Evolutionary conservation across 2,888 invertebrate genomes (phyloP).

Genomic region (Rhingia rostrata): DNA sequence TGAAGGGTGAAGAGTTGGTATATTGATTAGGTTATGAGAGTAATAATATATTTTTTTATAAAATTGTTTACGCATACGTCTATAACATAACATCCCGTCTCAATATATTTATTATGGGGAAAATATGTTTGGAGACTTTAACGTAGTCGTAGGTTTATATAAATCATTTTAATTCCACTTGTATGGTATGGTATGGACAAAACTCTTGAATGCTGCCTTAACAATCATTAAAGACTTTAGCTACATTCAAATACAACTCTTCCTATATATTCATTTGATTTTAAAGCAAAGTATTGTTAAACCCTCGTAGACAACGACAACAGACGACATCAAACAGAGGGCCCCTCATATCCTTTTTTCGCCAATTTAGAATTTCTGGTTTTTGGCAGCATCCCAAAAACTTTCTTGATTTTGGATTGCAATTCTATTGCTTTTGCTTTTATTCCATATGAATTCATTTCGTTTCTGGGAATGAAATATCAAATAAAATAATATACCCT

Average conservation of each 20-base stretch:
- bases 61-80: too few species aligned
- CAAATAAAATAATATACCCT: slow-evolving; percentile 44
- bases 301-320: slow-evolving; percentile 1
- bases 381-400: slow-evolving; percentile 53
- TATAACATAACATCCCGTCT: too few species aligned
- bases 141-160: too few species aligned
- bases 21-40: not conserved
- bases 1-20: not conserved
- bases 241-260: not conserved
- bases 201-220: not conserved
- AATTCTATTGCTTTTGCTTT: slow-evolving; percentile 30
- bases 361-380: slow-evolving; percentile 52
- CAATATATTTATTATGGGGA: too few species aligned
- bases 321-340: slow-evolving; percentile 4
- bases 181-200: not conserved
- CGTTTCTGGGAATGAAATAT: slow-evolving; percentile 22
- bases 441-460: slow-evolving; percentile 47
- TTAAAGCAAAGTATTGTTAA: slow-evolving; percentile 3
- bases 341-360: slow-evolving; percentile 14
- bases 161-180: too few species aligned
- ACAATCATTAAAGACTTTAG: slow-evolving; percentile 5
- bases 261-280: not conserved
- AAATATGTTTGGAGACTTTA: too few species aligned
- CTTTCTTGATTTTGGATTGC: slow-evolving; percentile 49
- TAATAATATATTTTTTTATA: too few species aligned